Evolutionary conservation across 2,797 vertebrate species (phyloP).

Genomic region (Acrossocheilus fasciatus): DNA sequence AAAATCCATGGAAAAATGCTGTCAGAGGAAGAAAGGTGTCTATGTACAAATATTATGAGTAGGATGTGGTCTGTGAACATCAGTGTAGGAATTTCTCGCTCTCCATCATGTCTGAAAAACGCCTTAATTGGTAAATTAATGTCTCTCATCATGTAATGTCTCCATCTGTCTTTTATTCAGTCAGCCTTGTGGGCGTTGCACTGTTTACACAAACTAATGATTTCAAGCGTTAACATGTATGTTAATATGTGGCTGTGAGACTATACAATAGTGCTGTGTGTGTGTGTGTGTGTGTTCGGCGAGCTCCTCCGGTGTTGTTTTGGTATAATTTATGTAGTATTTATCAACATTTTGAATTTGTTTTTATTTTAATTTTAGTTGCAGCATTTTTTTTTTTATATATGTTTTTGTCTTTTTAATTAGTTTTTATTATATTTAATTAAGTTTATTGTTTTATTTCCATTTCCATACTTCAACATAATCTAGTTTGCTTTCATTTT

Average conservation of each 20-base stretch:
- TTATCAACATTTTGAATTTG: not conserved
- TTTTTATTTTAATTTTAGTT: not conserved
- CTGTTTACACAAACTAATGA: constrained; percentile 53
- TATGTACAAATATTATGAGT: constrained; percentile 45
- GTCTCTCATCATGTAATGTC: constrained; percentile 7
- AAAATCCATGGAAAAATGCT: constrained; percentile 40
- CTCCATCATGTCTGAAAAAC: constrained; percentile 24
- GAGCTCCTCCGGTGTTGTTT: not conserved
- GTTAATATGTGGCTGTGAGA: constrained; percentile 19
- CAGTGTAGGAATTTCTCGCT: constrained; percentile 14
- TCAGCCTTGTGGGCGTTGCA: not conserved
- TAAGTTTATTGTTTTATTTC: not conserved
- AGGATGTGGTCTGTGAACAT: constrained; percentile 43
- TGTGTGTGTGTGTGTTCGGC: constrained; percentile 7
- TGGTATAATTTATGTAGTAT: not conserved
- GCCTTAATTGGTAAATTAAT: constrained; percentile 28
- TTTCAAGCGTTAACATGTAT: constrained; percentile 46
- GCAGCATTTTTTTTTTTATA: not conserved
- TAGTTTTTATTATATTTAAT: not conserved
- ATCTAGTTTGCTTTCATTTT: not conserved
- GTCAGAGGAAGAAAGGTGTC: constrained; percentile 50
- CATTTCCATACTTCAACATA: not conserved
- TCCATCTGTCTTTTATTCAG: constrained; percentile 35
- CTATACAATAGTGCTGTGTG: not conserved
- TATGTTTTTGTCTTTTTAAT: not conserved